Base-by-base conservation (phyloP, 92 coral and sea anemone genomes). In the Porites rus region DNA sequence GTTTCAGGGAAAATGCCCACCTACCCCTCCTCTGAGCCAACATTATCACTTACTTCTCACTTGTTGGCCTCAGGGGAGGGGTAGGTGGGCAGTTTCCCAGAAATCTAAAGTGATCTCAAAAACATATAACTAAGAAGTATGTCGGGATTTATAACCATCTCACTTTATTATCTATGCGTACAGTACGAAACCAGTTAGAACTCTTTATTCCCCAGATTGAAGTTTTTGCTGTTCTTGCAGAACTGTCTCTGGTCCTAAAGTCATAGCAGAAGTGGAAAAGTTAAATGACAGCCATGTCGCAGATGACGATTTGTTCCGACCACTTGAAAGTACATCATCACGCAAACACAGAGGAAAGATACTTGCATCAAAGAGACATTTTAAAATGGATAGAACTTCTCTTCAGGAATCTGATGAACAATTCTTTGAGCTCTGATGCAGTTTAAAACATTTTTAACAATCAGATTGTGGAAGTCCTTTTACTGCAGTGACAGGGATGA, bases 351-450 rank as follows among this genome's bases (percentile, higher is more conserved):
- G 75, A 31, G 88, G 77, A 21, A 78, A 75, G 72, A 43, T 51
- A 13, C 83, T 83, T 2, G 58, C 89, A 8, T 75, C 93, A 24
- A 89, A 83, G 18, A 58, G 86, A 71, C 63, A 20, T n/a, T 86
- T 82, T 10, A 89, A 53, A 46, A 82, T 50, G 75, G 88, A 79
- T 13, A 81, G 70, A 54, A 80, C 95, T 62, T 83, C 78, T 11
- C 59, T 81, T 51, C 79, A 72, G 71, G 78, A 86, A 50, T 74
- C 74, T n/a, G 95, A 89, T 18, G 95, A 92, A 10, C 95, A 92
- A 77, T 89, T 92, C 81, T 92, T 89, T 72, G 91, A 92, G 82
- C 92, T 92, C 68, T 92, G 84, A 80, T 61, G 10, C 46, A 38
- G 46, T 38, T 38, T 38, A 38, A 3, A 38, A 38, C 46, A 38